Evolutionary conservation across 1,140 invertebrate species (phyloP), one percentile per base, ranked within the genome.

Genomic region (Macrobrachium nipponense): DNA sequence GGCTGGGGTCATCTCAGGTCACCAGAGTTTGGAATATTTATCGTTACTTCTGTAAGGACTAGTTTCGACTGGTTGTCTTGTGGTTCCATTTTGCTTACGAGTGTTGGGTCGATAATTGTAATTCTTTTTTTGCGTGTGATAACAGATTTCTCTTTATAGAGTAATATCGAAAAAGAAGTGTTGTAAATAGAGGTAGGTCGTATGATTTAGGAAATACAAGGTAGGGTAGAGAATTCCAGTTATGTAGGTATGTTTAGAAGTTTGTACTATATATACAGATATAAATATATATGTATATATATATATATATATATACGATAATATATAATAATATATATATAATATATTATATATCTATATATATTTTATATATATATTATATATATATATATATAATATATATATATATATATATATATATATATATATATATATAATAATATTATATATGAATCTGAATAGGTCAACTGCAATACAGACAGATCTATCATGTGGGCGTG

Each of bases 251-350:
- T 62, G 61, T 62, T 17, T 62, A 62, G 2, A 62, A 20, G 23
- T 72, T n/a, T 72, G 23, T 72, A n/a, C 2, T 72, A 62, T 62
- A 62, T 62, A 62, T 62, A n/a, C 5, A n/a, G 1, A 4, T 15
- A 43, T 43, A 73, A 2, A 27, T 73, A 73, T 73, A 73, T 73
- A 27, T 73, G 6, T 73, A 27, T 73, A 73, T 73, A 73, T 73
- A 73, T 73, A 73, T 73, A 73, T 73, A 73, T 73, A 73, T 73
- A 73, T 73, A 77, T 73, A 73, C 6, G n/a, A 73, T 73, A 73
- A 73, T 73, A 73, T 73, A 73, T 73, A n/a, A 73, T 73, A 73
- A 73, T 73, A 73, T n/a, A n/a, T n/a, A n/a, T n/a, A n/a, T n/a
- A n/a, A n/a, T 44, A 75, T 60, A 78, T 36, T 78, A 59, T 62